A percentile compares a stretch with the other conserved stretches of the same genome.
phyloP scores from a whole-genome alignment of 2,797 vertebrate species.

The Typhlichthys eigenmanni region DNA sequence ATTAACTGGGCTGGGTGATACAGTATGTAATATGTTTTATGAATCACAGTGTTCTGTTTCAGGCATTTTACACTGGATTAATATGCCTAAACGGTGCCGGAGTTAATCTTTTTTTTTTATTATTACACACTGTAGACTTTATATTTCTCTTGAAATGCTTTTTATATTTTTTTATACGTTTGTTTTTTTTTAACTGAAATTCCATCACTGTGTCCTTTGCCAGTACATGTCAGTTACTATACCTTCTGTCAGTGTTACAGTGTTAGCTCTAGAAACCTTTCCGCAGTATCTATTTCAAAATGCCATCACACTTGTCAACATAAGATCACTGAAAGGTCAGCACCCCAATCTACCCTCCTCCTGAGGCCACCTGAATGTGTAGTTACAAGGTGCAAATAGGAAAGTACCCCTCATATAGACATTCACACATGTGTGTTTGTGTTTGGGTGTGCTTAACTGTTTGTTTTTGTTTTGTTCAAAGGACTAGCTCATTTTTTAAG shows the following conservation, averaged over 20 bases:
- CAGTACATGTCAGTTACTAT: conserved; percentile 15
- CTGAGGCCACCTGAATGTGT: conserved; percentile 58
- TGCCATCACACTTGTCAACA: conserved; percentile 77
- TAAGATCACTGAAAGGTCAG: conserved; percentile 75
- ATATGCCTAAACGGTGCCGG: too few species aligned
- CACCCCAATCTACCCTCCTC: conserved; percentile 71
- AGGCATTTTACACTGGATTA: too few species aligned
- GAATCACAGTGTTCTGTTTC: too few species aligned
- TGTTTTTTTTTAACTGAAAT: not conserved
- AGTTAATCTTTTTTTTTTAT: too few species aligned
- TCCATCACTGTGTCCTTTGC: conserved; percentile 10
- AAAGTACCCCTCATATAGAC: conserved; percentile 53
- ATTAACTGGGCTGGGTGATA: too few species aligned
- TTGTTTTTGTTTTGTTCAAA: conserved; percentile 1
- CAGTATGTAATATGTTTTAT: too few species aligned
- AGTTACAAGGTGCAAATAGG: conserved; percentile 65
- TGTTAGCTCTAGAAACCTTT: conserved; percentile 61
- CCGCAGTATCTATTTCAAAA: conserved; percentile 70
- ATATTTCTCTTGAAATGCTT: too few species aligned
- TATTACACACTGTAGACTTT: too few species aligned
- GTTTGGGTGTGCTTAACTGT: not conserved
- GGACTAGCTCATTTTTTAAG: not conserved
- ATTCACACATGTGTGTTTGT: conserved; percentile 8
- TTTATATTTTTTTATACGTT: conserved; percentile 2
- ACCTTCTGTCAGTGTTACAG: conserved; percentile 34